Evolutionary conservation across 2,797 vertebrate genomes (phyloP), one percentile per base, ranked within the genome.

Genomic region (Eulemur albifrons): DNA sequence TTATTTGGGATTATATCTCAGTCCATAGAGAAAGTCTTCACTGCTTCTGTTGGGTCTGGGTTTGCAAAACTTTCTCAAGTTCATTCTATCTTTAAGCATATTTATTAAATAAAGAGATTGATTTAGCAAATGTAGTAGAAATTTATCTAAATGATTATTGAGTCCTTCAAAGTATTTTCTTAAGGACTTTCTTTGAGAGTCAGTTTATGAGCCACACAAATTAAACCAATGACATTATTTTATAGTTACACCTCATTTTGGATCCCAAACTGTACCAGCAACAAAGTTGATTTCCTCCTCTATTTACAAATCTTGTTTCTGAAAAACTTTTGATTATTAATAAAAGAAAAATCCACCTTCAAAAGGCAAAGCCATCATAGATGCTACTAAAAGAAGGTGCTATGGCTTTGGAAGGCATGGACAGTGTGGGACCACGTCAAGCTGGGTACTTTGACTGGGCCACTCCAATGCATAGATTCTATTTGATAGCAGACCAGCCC

Each of bases 51-150:
- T 75, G 57, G 50, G 72, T 73, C n/a, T 79, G 84, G 95, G 32
- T 90, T 97, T 86, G 50, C 40, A 88, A 85, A 93, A 81, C 57
- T n/a, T 93, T 38, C 43, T 45, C 52, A 67, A 38, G 86, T 38
- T 91, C 70, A 59, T 59, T 43, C 21, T 59, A 15, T 35, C 48
- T 48, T 94, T 84, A 75, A 72, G 8, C 20, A 11, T 94, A 65
- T 69, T 94, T 97, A 95, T 77, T 67, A 88, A 87, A 23, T 32
- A 38, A 95, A 94, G 83, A 94, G 81, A 32, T 52, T 86, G n/a
- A 96, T 69, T 86, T 45, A 95, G 77, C 7, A 63, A 93, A 80
- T n/a, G 25, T 32, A 32, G 32, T 5, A 94, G 30, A 59, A 79
- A 54, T 94, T 89, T 20, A 93, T 32, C n/a, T 67, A 86, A 93